Evolutionary conservation across 2,797 vertebrate genomes (phyloP).

Genomic region (Tarsius wallacei): DNA sequence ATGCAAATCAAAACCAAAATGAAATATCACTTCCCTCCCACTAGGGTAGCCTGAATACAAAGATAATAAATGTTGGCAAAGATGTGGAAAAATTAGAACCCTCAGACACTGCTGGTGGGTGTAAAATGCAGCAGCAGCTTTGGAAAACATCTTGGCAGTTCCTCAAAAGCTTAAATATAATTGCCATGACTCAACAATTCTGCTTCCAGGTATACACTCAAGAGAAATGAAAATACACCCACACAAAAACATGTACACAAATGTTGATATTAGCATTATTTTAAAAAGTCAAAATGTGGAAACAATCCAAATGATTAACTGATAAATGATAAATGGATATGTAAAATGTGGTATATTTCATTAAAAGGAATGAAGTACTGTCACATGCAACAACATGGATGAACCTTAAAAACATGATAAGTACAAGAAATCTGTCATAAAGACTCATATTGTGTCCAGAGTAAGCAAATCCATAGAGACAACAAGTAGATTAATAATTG

Average conservation of each 20-base stretch:
- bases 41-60: background rate
- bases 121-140: background rate
- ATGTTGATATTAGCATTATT: background rate
- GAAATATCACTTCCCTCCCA: background rate
- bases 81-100: background rate
- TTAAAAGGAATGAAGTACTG: background rate
- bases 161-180: background rate
- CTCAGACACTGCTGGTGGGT: background rate
- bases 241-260: background rate
- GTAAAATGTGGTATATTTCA: background rate
- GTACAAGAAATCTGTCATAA: background rate
- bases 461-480: background rate
- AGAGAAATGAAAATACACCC: background rate
- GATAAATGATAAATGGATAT: background rate
- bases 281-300: slow-evolving; percentile 25
- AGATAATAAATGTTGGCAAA: background rate
- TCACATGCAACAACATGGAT: background rate
- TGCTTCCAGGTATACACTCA: background rate
- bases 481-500: background rate
- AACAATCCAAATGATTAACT: background rate
- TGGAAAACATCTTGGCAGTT: background rate
- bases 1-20: slow-evolving; percentile 34
- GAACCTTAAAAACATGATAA: background rate
- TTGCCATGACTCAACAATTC: background rate
- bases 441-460: background rate